phyloP scores from a whole-genome alignment of 92 coral and sea anemone genomes.

The Parazoanthus darwini region DNA sequence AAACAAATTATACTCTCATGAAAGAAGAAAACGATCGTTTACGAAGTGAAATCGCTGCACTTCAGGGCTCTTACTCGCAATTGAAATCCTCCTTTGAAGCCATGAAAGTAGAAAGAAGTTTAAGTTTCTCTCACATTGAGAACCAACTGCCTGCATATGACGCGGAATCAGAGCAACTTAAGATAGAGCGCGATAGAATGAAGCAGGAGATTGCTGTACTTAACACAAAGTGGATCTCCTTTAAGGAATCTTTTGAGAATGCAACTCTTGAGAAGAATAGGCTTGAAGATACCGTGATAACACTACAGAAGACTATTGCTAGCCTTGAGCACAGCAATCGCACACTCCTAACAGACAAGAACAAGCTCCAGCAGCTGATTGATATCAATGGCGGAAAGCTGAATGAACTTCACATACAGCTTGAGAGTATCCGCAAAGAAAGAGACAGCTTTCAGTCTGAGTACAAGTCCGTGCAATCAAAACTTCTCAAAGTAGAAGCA shows the following conservation, averaged over 20 bases:
- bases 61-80: conserved; percentile 38
- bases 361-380: conserved; percentile 35
- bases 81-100: conserved; percentile 29
- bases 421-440: conserved; percentile 22
- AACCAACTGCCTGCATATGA: conserved; percentile 34
- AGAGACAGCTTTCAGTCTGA: conserved; percentile 36
- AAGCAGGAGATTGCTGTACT: conserved; percentile 41
- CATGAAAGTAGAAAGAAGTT: conserved; percentile 22
- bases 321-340: conserved; percentile 44
- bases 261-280: conserved; percentile 39
- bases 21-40: conserved; percentile 70
- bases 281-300: conserved; percentile 44
- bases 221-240: conserved; percentile 41
- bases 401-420: conserved; percentile 22
- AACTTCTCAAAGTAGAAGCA: conserved; percentile 39
- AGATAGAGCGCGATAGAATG: conserved; percentile 43
- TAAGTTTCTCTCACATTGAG: conserved; percentile 23
- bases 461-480: conserved; percentile 17
- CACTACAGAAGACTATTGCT: conserved; percentile 37
- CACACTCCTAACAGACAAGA: conserved; percentile 43
- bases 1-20: conserved; percentile 61
- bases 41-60: conserved; percentile 43
- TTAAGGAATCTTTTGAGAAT: conserved; percentile 45
- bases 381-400: background rate
- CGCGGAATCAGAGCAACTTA: conserved; percentile 40